Percentiles rank a stretch among this genome's conserved stretches.
Conservation (phyloP, 2,797 vertebrate genomes). For the Sebastes aleutianus region DNA sequence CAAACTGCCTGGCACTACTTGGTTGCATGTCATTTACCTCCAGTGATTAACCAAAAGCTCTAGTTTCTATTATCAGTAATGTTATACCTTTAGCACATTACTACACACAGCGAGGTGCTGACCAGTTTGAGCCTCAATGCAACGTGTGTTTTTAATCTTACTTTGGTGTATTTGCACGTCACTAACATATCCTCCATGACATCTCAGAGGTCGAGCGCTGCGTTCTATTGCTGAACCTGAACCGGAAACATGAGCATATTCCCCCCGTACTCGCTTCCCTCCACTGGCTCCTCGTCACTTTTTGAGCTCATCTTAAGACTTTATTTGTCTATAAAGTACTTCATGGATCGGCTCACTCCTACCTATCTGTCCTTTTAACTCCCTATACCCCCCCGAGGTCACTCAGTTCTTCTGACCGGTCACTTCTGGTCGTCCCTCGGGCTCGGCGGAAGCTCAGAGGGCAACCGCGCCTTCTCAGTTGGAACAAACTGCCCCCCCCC, state of each 20-base stretch:
- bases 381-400: no score
- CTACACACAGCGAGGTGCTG: background rate
- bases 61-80: background rate
- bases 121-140: background rate
- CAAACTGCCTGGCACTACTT: background rate
- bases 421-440: no score
- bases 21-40: background rate
- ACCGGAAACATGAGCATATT: no score
- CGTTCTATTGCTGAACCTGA: background rate
- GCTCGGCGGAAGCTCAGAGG: accelerated
- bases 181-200: background rate
- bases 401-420: accelerated
- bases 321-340: no score
- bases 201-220: background rate
- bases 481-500: no score
- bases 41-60: background rate
- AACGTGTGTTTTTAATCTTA: background rate
- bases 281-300: accelerated
- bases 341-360: no score
- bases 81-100: background rate
- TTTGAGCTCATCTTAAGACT: no score
- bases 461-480: accelerated
- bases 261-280: no score
- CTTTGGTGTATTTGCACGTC: background rate
- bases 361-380: no score